Evolutionary conservation across 1,140 invertebrate genomes (phyloP), one percentile per base, ranked within the genome.

Genomic region (Rhizoglyphus robini): DNA sequence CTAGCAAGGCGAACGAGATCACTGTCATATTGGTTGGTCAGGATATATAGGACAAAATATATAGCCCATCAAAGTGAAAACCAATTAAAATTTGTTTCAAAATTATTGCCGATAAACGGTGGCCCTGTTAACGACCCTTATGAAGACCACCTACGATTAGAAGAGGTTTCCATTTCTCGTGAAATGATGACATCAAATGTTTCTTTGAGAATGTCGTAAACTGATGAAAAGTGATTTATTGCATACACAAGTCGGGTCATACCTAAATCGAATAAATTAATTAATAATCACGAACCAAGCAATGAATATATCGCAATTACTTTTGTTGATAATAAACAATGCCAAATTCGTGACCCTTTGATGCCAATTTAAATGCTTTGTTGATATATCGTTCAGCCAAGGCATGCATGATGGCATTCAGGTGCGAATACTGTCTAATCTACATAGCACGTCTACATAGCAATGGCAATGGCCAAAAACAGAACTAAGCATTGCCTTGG

Each of bases 401-500:
- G 75, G n/a, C n/a, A n/a, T n/a, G n/a, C n/a, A 86, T 85, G 0
- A 86, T 78, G 79, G 96, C 96, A 77, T 95, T 95, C 20, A 91
- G 93, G 13, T 96, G 76, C 0, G 90, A 89, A 77, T 94, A 96
- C 76, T 98, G n/a, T n/a, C n/a, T n/a, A n/a, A n/a, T n/a, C n/a
- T n/a, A n/a, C n/a, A n/a, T n/a, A n/a, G 93, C 20, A 97, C 81
- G 3, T 91, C 94, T 57, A 97, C 92, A 73, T 97, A 97, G 78
- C 62, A 90, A 76, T 0, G 90, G 90, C 69, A 95, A n/a, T n/a
- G n/a, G n/a, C n/a, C n/a, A n/a, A 77, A 77, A 93, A 89, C n/a
- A 72, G 89, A 92, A 0, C 85, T 85, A 78, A 83, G 84, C 84
- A 88, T 87, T 29, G 87, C 74, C 72, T 88, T 84, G 8, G 83